A percentile compares a stretch with the other conserved stretches of the same genome.
Evolutionary conservation across 2,888 invertebrate species (phyloP).

Genomic region (Criorhina ranunculi): DNA sequence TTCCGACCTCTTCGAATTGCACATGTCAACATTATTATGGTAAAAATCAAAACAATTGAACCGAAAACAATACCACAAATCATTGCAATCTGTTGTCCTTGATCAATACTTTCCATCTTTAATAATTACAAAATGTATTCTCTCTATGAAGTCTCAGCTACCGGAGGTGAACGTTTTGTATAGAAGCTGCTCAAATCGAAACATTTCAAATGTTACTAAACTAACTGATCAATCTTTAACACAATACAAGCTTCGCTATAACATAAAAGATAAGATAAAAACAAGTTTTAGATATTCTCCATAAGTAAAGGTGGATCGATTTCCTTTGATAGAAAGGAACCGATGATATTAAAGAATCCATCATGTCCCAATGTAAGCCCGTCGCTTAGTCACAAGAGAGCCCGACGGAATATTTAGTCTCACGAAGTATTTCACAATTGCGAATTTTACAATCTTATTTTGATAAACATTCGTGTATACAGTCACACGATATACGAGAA

Average conservation of each 20-base stretch:
- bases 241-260: background rate
- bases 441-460: background rate
- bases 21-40: no score
- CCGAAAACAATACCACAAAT: slow-evolving; percentile 22
- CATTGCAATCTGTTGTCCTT: background rate
- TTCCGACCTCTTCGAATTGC: no score
- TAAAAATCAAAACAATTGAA: background rate
- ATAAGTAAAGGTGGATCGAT: no score
- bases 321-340: background rate
- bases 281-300: no score
- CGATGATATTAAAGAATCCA: background rate
- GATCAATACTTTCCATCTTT: background rate
- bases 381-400: background rate
- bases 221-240: background rate
- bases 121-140: background rate
- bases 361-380: background rate
- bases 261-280: slow-evolving; percentile 27
- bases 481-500: background rate
- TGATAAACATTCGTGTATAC: background rate
- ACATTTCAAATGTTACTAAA: slow-evolving; percentile 25
- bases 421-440: background rate
- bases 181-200: background rate
- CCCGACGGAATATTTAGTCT: background rate
- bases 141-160: background rate
- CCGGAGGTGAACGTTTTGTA: background rate